Conservation (phyloP, 2,888 invertebrate species). For the Villa cingulata region DNA sequence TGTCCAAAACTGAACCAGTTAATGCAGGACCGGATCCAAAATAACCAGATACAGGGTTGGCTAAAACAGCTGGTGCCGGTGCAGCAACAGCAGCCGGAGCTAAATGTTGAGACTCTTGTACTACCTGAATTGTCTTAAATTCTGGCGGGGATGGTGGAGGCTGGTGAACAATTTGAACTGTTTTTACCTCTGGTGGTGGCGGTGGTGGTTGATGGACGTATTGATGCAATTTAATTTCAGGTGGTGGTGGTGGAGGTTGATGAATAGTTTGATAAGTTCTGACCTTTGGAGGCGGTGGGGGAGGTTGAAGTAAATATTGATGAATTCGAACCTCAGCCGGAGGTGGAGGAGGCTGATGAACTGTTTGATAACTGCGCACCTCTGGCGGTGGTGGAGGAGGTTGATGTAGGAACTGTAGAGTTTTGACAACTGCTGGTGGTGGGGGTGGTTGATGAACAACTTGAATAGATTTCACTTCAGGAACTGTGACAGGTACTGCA, state of each 20-base stretch:
- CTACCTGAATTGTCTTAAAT: slow-evolving; percentile 1
- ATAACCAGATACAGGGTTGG: too few species aligned
- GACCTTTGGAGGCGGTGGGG: slow-evolving; percentile 3
- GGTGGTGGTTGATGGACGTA: not conserved
- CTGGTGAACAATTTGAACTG: slow-evolving; percentile 1
- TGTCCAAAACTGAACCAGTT: too few species aligned
- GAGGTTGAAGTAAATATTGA: not conserved
- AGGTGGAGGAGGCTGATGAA: slow-evolving; percentile 1
- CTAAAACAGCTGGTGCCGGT: too few species aligned
- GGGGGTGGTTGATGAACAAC: not conserved
- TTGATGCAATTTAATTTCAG: slow-evolving; percentile 2
- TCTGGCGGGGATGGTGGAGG: slow-evolving; percentile 6
- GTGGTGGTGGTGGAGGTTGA: slow-evolving; percentile 1
- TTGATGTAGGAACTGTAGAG: not conserved
- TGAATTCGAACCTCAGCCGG: not conserved
- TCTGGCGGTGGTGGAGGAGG: not conserved
- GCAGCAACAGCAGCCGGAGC: not conserved
- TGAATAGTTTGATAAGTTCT: not conserved
- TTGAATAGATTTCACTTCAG: not conserved
- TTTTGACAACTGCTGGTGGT: slow-evolving; percentile 5
- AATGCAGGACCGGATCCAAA: too few species aligned
- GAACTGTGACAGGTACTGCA: not conserved
- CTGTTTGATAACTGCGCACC: not conserved
- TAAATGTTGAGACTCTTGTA: not conserved
- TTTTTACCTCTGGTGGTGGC: not conserved